These are phyloP conservation scores for Crepidodera aurea DNA, from an alignment of 2,888 invertebrate genomes.

Conservation along the genomic window DNA sequence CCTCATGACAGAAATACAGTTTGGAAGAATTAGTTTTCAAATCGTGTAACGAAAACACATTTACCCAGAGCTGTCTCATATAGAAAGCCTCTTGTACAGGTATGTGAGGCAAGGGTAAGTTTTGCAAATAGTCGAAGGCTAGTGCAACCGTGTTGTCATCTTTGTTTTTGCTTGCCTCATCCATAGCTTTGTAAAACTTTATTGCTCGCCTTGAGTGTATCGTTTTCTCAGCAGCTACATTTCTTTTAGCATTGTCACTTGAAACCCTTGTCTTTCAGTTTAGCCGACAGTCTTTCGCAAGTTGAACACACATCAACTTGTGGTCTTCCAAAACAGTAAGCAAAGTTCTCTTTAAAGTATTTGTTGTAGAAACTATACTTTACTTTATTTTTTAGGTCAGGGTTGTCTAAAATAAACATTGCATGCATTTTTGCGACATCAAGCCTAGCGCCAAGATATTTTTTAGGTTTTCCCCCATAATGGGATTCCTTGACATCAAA, in stretches of 20 bases:
- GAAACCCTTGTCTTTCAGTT: constrained; percentile 28
- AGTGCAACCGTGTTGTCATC: constrained; percentile 40
- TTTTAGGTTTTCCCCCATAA: constrained; percentile 2
- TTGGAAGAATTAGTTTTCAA: constrained; percentile 25
- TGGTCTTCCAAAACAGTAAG: constrained; percentile 26
- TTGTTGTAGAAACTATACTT: constrained; percentile 21
- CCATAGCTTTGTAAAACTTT: constrained; percentile 32
- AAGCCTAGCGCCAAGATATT: constrained; percentile 23
- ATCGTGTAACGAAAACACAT: constrained; percentile 19
- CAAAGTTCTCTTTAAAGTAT: constrained; percentile 24
- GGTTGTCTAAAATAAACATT: constrained; percentile 8
- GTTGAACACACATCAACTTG: constrained; percentile 30
- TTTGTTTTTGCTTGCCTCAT: constrained; percentile 12
- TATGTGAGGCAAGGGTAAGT: constrained; percentile 36
- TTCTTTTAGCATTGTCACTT: constrained; percentile 29
- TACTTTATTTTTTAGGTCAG: constrained; percentile 6
- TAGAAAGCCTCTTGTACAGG: constrained; percentile 51
- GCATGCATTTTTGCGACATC: constrained; percentile 31
- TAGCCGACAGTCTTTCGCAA: constrained; percentile 28
- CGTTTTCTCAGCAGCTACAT: constrained; percentile 30
- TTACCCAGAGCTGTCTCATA: constrained; percentile 31
- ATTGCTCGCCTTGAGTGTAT: constrained; percentile 28
- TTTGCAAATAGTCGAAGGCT: constrained; percentile 48
- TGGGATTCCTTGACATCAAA: constrained; percentile 6
- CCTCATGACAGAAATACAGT: constrained; percentile 39